Evolutionary conservation across 1,140 invertebrate genomes (phyloP), one percentile per base, ranked within the genome.

Genomic region (Nomia melanderi): DNA sequence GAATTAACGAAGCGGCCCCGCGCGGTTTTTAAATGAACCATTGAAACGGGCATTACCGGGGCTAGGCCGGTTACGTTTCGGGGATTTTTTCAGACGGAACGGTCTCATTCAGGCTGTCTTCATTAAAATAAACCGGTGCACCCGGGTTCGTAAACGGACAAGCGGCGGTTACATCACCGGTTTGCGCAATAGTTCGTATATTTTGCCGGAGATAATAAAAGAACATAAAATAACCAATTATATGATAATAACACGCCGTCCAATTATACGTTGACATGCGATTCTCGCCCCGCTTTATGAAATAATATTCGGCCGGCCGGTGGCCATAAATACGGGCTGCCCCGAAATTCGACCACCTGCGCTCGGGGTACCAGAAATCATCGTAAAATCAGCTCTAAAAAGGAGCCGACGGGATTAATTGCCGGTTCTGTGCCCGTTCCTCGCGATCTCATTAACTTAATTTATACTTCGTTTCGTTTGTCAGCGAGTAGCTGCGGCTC

Each of bases 301-400:
- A 65, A 82, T 70, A 81, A 81, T 77, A 66, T 82, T 56, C 66
- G 53, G 29, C 39, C 39, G 29, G 39, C 39, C 12, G 25, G 25
- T 8, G 7, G 23, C 33, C 39, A 39, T 73, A 65, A 66, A 4
- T 65, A 14, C 31, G 14, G 20, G 9, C 17, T 12, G 25, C 12
- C 11, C 53, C 25, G 70, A 71, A 17, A 53, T 50, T 72, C 41
- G 27, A 23, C 20, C 71, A 29, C 44, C 36, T 50, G 33, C 20
- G 47, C 23, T 62, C 59, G n/a, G 12, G 4, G 7, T 23, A 9
- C 9, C 33, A 20, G 36, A 17, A 9, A 23, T 9, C 17, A 3
- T 14, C 54, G n/a, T 12, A 20, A 57, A 41, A 69, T 39, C 66
- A 23, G 56, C 8, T 59, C n/a, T 29, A 17, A 2, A 17, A 57